Evolutionary conservation across 2,888 invertebrate species (phyloP).

Genomic region (Cheilosia soror): DNA sequence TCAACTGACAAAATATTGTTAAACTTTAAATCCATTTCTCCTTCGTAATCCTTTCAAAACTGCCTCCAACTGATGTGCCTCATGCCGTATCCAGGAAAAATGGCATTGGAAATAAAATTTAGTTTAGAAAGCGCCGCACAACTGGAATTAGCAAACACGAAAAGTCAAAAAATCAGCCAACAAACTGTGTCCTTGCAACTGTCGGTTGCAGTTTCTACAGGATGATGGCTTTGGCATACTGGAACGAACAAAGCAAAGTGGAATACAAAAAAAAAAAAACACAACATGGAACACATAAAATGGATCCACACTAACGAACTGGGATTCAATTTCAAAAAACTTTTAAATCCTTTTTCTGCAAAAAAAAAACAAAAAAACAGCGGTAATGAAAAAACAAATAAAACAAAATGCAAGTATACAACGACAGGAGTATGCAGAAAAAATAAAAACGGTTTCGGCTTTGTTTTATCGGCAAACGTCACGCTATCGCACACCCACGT

Average conservation of each 20-base stretch:
- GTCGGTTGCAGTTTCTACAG: conserved; percentile 60
- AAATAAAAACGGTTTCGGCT: neutral
- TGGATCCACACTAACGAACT: conserved; percentile 57
- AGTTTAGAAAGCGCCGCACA: conserved; percentile 62
- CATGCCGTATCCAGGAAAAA: conserved; percentile 1
- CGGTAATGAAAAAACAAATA: neutral
- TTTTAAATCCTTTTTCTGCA: conserved; percentile 39
- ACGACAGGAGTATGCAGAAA: neutral
- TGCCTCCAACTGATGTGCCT: conserved; percentile 55
- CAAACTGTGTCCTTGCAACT: conserved; percentile 65
- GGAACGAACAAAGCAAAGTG: conserved; percentile 12
- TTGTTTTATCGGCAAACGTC: neutral
- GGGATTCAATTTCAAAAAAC: conserved; percentile 59
- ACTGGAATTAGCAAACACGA: conserved; percentile 70
- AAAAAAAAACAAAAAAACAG: neutral
- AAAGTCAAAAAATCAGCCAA: conserved; percentile 65
- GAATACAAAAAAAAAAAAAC: conserved; percentile 4
- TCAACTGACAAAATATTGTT: conserved; percentile 71
- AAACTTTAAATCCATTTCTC: conserved; percentile 66
- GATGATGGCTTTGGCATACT: conserved; percentile 23
- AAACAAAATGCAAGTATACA: neutral
- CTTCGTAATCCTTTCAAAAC: conserved; percentile 58
- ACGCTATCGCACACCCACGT: neutral
- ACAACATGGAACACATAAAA: conserved; percentile 17
- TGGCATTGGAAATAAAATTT: conserved; percentile 59